A percentile compares a stretch with the other conserved stretches of the same genome.
These are phyloP conservation scores for Dinomys branickii DNA, from an alignment of 2,113 vertebrate species.

Conservation along the genomic window DNA sequence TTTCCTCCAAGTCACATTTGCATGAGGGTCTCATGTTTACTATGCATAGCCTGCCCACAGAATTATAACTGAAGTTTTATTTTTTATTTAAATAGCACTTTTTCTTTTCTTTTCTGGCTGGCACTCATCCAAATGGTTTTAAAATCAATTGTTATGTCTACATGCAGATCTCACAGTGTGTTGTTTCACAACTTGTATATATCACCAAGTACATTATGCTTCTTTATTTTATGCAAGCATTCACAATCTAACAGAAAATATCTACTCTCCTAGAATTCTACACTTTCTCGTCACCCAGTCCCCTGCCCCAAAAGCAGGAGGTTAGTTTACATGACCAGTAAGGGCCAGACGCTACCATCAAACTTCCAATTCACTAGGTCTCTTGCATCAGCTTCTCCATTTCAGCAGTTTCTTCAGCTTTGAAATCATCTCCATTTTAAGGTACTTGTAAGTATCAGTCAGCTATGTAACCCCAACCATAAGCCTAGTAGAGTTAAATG, in stretches of 20 bases:
- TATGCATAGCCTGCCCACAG: neutral
- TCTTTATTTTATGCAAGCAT: neutral
- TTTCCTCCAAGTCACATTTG: neutral
- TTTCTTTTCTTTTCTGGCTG: neutral
- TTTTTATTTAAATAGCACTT: neutral
- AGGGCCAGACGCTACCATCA: neutral
- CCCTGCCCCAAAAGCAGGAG: neutral
- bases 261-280: neutral
- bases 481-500: neutral
- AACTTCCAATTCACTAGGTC: neutral
- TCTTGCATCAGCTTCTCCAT: neutral
- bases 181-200: neutral
- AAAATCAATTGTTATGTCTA: neutral
- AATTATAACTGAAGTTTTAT: neutral
- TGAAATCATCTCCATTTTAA: neutral
- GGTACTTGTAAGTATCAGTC: neutral
- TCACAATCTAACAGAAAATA: neutral
- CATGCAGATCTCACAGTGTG: neutral
- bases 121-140: neutral
- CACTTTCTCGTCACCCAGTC: neutral
- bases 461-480: neutral
- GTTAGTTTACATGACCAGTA: neutral
- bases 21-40: neutral
- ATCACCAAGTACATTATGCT: neutral
- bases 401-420: neutral